phyloP scores from a whole-genome alignment of 2,888 invertebrate genomes.

The Mellilla xanthometata region DNA sequence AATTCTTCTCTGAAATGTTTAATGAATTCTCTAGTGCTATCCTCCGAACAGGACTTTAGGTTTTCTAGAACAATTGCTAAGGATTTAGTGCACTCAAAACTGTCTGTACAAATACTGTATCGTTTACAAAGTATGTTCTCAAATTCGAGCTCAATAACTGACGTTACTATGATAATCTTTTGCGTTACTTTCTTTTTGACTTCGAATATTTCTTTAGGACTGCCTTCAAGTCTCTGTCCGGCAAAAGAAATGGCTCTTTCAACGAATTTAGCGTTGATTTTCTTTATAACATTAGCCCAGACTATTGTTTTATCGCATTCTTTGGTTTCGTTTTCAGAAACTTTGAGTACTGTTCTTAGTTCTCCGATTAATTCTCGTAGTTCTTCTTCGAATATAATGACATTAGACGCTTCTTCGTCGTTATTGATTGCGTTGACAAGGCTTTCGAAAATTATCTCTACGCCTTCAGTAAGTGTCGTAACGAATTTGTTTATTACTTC shows the following conservation, averaged over 20 bases:
- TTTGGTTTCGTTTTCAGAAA: constrained; percentile 34
- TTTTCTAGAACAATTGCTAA: constrained; percentile 42
- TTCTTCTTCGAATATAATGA: constrained; percentile 39
- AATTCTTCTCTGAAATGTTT: constrained; percentile 24
- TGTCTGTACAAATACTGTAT: constrained; percentile 46
- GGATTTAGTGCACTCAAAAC: constrained; percentile 45
- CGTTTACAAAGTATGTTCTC: constrained; percentile 49
- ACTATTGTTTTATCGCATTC: constrained; percentile 37
- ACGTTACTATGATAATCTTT: constrained; percentile 44
- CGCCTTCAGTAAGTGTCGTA: constrained; percentile 40
- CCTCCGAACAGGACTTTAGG: constrained; percentile 38
- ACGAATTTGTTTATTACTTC: constrained; percentile 54
- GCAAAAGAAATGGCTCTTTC: constrained; percentile 40
- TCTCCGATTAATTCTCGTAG: constrained; percentile 40
- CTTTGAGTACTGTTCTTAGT: constrained; percentile 44
- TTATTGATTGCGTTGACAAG: constrained; percentile 34
- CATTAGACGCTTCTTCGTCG: constrained; percentile 14
- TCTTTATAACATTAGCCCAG: constrained; percentile 57
- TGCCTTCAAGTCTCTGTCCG: constrained; percentile 36
- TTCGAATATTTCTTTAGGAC: constrained; percentile 27
- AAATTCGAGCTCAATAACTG: constrained; percentile 50
- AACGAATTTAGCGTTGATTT: constrained; percentile 53
- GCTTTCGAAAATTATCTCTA: constrained; percentile 43
- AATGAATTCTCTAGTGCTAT: constrained; percentile 42
- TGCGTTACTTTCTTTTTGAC: constrained; percentile 43